phyloP scores from a whole-genome alignment of 2,797 vertebrate genomes.

The Tamandua tetradactyla region DNA sequence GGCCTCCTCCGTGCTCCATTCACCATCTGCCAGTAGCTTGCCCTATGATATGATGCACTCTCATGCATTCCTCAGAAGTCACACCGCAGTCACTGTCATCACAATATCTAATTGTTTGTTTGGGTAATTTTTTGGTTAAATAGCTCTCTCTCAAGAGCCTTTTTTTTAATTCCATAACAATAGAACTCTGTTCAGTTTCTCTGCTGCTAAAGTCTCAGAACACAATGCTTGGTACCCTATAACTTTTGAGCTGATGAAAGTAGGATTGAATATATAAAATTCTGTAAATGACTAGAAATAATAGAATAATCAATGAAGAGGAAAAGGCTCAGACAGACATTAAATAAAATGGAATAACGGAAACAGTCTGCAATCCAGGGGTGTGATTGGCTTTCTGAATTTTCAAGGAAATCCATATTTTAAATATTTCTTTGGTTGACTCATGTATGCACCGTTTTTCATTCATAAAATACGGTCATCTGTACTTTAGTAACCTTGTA shows the following conservation, averaged over 20 bases:
- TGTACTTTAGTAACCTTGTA: not conserved
- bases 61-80: not conserved
- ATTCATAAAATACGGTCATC: not conserved
- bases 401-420: not conserved
- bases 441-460: not conserved
- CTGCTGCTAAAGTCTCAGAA: not conserved
- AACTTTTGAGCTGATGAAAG: not conserved
- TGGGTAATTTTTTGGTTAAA: not conserved
- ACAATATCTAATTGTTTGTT: not conserved
- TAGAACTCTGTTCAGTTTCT: not conserved
- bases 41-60: not conserved
- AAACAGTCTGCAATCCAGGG: not conserved
- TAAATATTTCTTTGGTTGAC: not conserved
- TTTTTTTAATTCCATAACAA: not conserved
- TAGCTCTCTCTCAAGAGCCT: not conserved
- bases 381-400: not conserved
- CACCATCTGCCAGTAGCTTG: not conserved
- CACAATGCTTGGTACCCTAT: not conserved
- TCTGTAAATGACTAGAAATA: not conserved
- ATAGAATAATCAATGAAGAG: not conserved
- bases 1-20: accelerated
- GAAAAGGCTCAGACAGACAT: not conserved
- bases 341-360: not conserved
- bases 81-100: too few relatives aligned
- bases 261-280: not conserved